These are phyloP conservation scores for Scyliorhinus canicula DNA, from an alignment of 2,797 vertebrate species.

Conservation along the genomic window DNA sequence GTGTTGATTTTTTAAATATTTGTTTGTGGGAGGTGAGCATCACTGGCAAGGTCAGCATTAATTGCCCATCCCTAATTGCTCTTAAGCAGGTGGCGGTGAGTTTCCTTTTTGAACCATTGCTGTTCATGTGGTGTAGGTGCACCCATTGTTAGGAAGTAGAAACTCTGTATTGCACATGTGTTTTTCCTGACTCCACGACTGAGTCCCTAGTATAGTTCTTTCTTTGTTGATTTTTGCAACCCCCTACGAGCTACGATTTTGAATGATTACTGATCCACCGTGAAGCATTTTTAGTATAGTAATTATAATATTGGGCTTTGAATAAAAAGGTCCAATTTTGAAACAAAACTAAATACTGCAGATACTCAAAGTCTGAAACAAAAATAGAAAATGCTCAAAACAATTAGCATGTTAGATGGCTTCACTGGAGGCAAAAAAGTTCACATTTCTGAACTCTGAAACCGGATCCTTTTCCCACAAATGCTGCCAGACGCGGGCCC, in stretches of 20 bases:
- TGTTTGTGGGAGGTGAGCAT: background rate
- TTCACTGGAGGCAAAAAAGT: background rate
- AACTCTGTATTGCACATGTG: background rate
- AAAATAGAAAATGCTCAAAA: background rate
- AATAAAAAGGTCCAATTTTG: background rate
- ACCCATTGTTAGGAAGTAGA: background rate
- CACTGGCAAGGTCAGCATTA: background rate
- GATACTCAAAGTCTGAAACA: background rate
- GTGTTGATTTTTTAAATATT: background rate
- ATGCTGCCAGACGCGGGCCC: background rate
- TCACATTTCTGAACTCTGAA: background rate
- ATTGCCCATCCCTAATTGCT: background rate
- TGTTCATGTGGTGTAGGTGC: background rate
- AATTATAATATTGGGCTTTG: background rate
- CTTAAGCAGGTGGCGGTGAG: background rate
- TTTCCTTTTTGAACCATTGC: background rate
- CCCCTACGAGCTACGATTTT: background rate
- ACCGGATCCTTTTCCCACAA: background rate
- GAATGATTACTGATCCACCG: background rate
- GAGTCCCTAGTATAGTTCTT: background rate
- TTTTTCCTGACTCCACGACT: background rate
- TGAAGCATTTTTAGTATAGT: background rate
- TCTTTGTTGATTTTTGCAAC: background rate
- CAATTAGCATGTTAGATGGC: background rate
- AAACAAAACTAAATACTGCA: background rate